Conservation (phyloP, 1,140 invertebrate genomes). For the Diuraphis noxia region DNA sequence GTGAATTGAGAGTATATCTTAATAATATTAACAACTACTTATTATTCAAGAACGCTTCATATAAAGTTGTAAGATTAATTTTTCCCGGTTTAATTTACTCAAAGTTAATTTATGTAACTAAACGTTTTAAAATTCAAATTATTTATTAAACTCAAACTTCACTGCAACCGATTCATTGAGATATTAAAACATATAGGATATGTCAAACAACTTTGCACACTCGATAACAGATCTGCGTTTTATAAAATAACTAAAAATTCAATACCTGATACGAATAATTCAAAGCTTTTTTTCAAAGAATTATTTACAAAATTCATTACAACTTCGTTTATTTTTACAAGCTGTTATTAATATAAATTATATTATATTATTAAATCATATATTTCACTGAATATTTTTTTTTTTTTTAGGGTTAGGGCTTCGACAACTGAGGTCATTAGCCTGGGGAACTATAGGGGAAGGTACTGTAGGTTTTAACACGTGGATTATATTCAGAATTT, state of each 20-base stretch:
- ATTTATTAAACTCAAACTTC: neutral
- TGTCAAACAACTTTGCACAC: neutral
- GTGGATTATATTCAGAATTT: too few species aligned
- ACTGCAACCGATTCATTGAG: neutral
- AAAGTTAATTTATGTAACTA: neutral
- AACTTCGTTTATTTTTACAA: neutral
- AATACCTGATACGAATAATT: neutral
- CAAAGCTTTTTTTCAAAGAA: neutral
- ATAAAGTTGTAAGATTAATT: neutral
- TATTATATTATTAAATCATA: neutral
- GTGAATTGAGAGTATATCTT: neutral
- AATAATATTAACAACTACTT: neutral
- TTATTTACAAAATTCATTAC: neutral
- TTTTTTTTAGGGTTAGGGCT: too few species aligned
- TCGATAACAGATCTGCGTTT: neutral
- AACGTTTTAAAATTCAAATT: neutral
- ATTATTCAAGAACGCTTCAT: neutral
- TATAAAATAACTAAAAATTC: neutral
- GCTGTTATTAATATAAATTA: neutral
- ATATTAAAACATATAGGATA: neutral
- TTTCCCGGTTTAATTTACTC: neutral
- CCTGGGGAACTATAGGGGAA: too few species aligned
- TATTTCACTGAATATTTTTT: neutral
- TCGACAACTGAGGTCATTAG: too few species aligned
- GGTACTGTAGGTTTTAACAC: too few species aligned